Evolutionary conservation across 2,113 vertebrate genomes (phyloP).

Genomic region (Anas platyrhynchos): DNA sequence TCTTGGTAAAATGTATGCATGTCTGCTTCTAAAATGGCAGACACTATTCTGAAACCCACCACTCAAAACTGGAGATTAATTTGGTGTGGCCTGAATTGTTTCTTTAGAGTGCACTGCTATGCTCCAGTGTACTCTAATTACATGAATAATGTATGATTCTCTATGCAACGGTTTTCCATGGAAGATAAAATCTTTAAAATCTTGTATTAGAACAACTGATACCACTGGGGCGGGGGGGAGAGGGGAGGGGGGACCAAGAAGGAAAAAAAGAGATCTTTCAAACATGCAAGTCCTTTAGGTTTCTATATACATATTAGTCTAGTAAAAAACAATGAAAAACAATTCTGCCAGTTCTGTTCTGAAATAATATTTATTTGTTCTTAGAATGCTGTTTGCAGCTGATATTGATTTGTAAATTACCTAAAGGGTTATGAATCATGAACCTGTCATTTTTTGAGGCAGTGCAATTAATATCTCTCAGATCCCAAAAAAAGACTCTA

Average conservation of each 20-base stretch:
- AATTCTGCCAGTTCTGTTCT: not conserved
- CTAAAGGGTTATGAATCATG: not conserved
- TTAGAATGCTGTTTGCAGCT: not conserved
- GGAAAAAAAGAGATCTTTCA: not conserved
- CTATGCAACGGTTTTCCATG: not conserved
- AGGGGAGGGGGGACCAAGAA: too few relatives aligned
- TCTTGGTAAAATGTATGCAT: not conserved
- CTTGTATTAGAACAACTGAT: not conserved
- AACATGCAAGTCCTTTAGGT: not conserved
- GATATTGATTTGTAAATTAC: not conserved
- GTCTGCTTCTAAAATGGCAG: not conserved
- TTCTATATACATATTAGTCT: not conserved
- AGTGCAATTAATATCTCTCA: not conserved
- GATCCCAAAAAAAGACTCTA: too few relatives aligned
- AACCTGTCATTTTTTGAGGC: not conserved
- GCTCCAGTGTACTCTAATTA: not conserved
- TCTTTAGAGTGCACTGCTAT: not conserved
- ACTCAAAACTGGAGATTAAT: not conserved
- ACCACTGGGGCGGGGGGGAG: not conserved
- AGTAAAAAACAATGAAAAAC: not conserved
- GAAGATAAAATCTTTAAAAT: not conserved
- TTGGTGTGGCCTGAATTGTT: not conserved
- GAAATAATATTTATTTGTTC: not conserved
- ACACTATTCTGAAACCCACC: not conserved
- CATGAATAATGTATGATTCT: not conserved